phyloP scores from a whole-genome alignment of 2,797 vertebrate species.

The Falco peregrinus region DNA sequence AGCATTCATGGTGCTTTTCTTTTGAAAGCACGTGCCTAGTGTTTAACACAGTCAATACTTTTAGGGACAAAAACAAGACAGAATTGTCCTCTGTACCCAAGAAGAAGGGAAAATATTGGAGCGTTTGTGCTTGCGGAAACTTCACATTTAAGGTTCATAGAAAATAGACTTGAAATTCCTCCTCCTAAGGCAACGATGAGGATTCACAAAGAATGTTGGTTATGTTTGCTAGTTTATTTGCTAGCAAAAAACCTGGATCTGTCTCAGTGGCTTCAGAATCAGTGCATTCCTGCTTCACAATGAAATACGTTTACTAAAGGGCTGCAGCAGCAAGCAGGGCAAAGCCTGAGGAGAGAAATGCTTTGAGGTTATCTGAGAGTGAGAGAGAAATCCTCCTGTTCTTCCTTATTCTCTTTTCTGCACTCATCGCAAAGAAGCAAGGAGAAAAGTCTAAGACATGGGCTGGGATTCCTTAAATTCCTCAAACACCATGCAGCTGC shows the following conservation, averaged over 20 bases:
- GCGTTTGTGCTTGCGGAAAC: background rate
- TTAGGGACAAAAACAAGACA: slow-evolving; percentile 26
- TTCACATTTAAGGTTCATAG: background rate
- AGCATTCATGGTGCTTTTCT: slow-evolving; percentile 74
- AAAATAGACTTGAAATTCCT: slow-evolving; percentile 25
- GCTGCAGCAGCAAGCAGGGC: background rate
- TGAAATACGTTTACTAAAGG: background rate
- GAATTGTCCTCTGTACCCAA: slow-evolving; percentile 24
- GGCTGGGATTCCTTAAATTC: slow-evolving; percentile 47
- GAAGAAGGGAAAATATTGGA: background rate
- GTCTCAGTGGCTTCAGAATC: background rate
- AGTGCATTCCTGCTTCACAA: background rate
- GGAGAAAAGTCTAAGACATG: slow-evolving; percentile 6
- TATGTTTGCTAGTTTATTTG: background rate
- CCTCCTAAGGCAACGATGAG: background rate
- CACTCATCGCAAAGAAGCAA: background rate
- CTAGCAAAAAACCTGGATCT: background rate
- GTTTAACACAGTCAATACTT: slow-evolving; percentile 59
- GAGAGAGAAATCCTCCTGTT: background rate
- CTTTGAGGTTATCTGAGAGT: background rate
- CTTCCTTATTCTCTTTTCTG: background rate
- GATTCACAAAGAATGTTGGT: background rate
- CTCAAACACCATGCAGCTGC: slow-evolving; percentile 40
- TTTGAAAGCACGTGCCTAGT: slow-evolving; percentile 75
- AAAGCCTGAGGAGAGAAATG: background rate